phyloP scores from a whole-genome alignment of 2,113 vertebrate species.

The Physeter macrocephalus region DNA sequence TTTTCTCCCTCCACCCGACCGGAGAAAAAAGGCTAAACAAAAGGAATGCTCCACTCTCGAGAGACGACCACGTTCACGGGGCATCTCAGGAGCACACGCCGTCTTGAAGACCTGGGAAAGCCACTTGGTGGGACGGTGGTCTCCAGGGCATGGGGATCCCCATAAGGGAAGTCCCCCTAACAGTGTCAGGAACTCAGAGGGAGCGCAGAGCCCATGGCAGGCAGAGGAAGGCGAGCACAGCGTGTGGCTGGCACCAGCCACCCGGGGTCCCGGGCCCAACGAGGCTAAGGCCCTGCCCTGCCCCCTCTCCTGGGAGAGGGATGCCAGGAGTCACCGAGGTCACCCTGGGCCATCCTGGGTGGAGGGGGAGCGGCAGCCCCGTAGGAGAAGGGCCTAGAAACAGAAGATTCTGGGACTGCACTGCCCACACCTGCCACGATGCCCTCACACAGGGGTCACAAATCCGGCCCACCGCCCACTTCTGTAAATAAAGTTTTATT shows the following conservation, averaged over 20 bases:
- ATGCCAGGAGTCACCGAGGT: neutral
- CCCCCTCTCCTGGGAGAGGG: neutral
- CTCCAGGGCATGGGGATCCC: neutral
- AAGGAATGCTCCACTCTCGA: neutral
- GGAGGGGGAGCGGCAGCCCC: neutral
- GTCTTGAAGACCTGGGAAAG: neutral
- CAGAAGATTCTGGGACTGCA: neutral
- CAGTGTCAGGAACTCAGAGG: no score
- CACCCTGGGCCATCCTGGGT: neutral
- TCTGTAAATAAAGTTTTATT: neutral
- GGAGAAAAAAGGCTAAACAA: neutral
- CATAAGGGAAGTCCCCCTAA: no score
- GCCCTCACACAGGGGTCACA: neutral
- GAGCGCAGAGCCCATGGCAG: neutral
- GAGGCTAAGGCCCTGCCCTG: neutral
- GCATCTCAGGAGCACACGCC: no score
- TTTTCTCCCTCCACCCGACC: neutral
- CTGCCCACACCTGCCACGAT: fast-evolving
- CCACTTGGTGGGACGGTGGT: fast-evolving
- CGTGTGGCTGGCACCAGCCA: fast-evolving
- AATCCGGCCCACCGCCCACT: neutral
- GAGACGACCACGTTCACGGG: neutral
- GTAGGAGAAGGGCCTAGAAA: neutral
- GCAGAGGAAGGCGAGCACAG: neutral
- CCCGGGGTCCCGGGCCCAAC: neutral